A percentile compares a stretch with the other conserved stretches of the same genome.
Evolutionary conservation across 1,140 invertebrate genomes (phyloP).

Genomic region (Sycophaga agraensis): DNA sequence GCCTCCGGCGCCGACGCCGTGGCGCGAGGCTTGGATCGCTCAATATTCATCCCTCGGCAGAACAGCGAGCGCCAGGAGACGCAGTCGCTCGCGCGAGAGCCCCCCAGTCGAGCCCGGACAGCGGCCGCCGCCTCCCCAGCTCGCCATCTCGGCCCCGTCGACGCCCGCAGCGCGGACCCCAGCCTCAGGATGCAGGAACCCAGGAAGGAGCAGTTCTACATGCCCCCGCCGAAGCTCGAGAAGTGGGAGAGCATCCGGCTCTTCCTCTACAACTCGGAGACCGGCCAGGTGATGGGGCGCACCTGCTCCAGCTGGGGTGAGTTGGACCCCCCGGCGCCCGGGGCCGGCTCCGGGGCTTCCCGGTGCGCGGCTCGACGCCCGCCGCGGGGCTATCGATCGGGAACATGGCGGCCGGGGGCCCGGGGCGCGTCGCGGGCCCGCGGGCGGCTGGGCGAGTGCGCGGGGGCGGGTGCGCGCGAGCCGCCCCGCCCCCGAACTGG

Average conservation of each 20-base stretch:
- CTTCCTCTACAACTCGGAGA: conserved; percentile 87
- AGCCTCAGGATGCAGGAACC: conserved; percentile 65
- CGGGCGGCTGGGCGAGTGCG: background rate
- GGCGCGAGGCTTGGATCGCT: conserved; percentile 45
- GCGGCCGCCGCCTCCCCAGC: conserved; percentile 16
- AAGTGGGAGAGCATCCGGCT: conserved; percentile 82
- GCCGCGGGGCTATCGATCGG: conserved; percentile 3
- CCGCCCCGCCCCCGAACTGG: too few relatives aligned
- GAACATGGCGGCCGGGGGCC: conserved; percentile 16
- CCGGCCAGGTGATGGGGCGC: conserved; percentile 81
- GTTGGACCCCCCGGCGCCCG: conserved; percentile 46
- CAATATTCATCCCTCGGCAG: conserved; percentile 54
- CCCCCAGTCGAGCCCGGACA: too few relatives aligned
- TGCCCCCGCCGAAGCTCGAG: conserved; percentile 75
- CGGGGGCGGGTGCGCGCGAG: too few relatives aligned
- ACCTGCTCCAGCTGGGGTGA: conserved; percentile 90
- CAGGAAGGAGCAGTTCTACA: conserved; percentile 78
- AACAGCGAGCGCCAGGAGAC: background rate
- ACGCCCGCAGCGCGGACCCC: too few relatives aligned
- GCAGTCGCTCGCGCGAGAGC: background rate
- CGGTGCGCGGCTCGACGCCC: background rate
- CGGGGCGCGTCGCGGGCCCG: background rate
- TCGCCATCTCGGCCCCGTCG: too few relatives aligned
- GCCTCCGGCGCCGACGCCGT: conserved; percentile 32
- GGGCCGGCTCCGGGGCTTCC: background rate